Conservation (phyloP, 2,797 vertebrate genomes). For the Gymnopithys bicolor region DNA sequence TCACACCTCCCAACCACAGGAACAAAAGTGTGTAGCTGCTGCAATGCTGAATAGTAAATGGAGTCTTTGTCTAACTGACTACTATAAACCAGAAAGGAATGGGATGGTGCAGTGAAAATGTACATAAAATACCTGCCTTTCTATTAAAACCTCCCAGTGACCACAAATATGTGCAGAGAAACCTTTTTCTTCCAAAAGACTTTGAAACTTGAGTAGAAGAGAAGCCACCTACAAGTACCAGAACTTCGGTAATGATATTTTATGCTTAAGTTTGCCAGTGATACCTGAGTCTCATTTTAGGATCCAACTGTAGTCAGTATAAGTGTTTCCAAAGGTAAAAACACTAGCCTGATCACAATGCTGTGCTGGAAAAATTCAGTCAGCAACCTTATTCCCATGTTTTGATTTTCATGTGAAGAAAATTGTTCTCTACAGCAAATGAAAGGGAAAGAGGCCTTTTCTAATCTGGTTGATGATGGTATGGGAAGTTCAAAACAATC, state of each 20-base stretch:
- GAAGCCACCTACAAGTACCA: neutral
- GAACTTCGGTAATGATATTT: neutral
- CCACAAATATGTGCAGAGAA: neutral
- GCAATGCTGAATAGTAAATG: neutral
- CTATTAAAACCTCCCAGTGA: neutral
- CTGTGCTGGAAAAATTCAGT: neutral
- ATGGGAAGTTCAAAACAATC: neutral
- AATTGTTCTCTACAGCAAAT: neutral
- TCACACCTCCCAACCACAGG: neutral
- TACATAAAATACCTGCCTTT: neutral
- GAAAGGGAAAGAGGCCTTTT: neutral
- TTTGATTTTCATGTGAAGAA: neutral
- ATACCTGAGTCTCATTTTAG: neutral
- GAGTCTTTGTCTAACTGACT: neutral
- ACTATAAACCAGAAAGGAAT: neutral
- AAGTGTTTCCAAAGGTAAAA: neutral
- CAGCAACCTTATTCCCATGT: neutral
- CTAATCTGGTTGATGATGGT: neutral
- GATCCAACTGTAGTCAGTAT: neutral
- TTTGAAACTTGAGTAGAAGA: neutral
- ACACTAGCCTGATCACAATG: neutral
- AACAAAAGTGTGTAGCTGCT: neutral
- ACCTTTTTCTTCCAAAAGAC: neutral
- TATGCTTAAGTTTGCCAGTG: neutral
- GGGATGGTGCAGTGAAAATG: neutral